A percentile compares a stretch with the other conserved stretches of the same genome.
phyloP scores from a whole-genome alignment of 2,797 vertebrate species.

The Eupleurogrammus muticus region DNA sequence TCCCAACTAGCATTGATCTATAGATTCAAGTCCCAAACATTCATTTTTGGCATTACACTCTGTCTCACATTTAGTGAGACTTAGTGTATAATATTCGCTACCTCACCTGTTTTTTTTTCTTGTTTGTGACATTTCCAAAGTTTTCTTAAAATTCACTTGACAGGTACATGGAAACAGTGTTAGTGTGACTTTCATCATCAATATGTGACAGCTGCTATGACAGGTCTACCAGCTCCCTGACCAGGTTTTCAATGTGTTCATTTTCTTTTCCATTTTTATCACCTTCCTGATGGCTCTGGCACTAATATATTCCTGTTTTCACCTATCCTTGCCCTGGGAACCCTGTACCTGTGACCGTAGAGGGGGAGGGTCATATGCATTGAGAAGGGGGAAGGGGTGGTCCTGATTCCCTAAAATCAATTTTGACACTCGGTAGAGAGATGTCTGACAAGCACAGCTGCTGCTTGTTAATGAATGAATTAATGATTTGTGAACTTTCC shows the following conservation, averaged over 20 bases:
- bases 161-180: not conserved
- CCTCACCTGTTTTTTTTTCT: no score
- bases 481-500: not conserved
- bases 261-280: constrained; percentile 1
- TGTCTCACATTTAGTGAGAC: not conserved
- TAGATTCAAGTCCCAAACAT: not conserved
- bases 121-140: no score
- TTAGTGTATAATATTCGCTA: not conserved
- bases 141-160: no score
- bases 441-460: no score
- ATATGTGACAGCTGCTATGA: constrained; percentile 21
- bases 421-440: no score
- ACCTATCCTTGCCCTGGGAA: no score
- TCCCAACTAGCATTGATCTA: not conserved
- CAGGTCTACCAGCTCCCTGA: constrained; percentile 2
- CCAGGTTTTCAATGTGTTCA: constrained; percentile 19
- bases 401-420: no score
- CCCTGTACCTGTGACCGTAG: no score
- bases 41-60: not conserved
- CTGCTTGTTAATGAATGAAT: no score
- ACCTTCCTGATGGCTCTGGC: not conserved
- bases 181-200: constrained; percentile 23
- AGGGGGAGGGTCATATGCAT: no score
- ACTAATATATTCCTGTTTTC: not conserved
- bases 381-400: no score